Conservation (phyloP, 2,113 vertebrate genomes). For the Bujurquina vittata region DNA sequence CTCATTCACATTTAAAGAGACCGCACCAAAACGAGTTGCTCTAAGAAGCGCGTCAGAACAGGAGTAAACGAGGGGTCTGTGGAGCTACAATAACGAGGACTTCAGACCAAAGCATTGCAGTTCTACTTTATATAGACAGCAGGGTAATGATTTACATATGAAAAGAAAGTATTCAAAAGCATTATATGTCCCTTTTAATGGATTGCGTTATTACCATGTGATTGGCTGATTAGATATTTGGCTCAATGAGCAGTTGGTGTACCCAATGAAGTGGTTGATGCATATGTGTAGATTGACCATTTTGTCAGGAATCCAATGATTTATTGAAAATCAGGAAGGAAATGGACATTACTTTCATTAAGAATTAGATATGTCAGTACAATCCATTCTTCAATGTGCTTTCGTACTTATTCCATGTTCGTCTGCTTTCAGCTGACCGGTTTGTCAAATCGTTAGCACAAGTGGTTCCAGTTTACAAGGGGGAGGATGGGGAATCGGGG, state of each 20-base stretch:
- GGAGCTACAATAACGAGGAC: no score
- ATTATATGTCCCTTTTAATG: not conserved
- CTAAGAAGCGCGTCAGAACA: no score
- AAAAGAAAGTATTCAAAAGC: no score
- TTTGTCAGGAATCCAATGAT: not conserved
- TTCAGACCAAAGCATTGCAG: no score
- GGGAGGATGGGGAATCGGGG: constrained; percentile 82
- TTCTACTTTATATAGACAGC: no score
- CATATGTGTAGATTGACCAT: not conserved
- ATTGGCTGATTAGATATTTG: not conserved
- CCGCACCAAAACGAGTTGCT: no score
- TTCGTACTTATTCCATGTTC: not conserved
- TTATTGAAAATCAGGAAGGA: no score
- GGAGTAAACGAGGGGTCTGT: no score
- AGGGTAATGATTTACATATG: no score
- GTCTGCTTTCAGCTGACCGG: constrained; percentile 79
- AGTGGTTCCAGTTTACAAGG: constrained; percentile 83
- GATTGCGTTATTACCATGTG: not conserved
- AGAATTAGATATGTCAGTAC: no score
- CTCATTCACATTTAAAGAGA: no score
- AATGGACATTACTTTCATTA: no score
- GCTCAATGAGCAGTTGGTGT: not conserved
- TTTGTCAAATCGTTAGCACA: constrained; percentile 87
- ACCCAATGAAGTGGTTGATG: not conserved
- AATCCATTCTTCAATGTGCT: not conserved